Percentiles rank a stretch among this genome's conserved stretches.
Evolutionary conservation across 2,113 vertebrate species (phyloP).

Genomic region (Chelonoidis abingdonii): DNA sequence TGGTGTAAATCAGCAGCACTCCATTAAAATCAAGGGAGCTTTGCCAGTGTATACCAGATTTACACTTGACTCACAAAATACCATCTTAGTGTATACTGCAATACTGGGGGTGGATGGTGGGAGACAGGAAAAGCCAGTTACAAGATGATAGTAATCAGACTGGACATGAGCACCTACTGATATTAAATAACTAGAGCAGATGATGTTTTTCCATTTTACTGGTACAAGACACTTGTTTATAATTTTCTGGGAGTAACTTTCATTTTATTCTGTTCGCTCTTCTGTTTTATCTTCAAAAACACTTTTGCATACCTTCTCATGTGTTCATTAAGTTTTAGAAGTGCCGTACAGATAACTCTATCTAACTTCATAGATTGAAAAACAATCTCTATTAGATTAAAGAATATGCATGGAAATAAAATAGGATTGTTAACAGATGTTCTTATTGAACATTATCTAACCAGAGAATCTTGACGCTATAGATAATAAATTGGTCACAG

Average conservation of each 20-base stretch:
- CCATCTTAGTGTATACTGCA: neutral
- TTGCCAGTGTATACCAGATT: neutral
- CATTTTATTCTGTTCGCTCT: conserved; percentile 41
- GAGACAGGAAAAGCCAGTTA: conserved; percentile 32
- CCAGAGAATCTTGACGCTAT: neutral
- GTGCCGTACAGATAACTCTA: neutral
- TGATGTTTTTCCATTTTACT: conserved; percentile 56
- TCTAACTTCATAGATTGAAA: neutral
- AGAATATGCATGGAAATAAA: neutral
- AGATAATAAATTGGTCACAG: neutral
- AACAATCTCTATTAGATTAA: neutral
- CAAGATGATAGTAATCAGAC: conserved; percentile 32
- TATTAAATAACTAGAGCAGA: conserved; percentile 60
- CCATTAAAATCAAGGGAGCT: neutral
- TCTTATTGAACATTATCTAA: neutral
- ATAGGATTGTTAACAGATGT: neutral
- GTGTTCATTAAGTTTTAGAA: neutral
- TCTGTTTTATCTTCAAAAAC: conserved; percentile 30
- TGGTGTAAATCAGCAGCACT: conserved; percentile 9
- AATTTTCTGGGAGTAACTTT: neutral
- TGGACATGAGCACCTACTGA: conserved; percentile 57
- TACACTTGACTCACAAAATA: neutral
- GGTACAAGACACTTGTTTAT: conserved; percentile 57
- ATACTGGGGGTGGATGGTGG: neutral
- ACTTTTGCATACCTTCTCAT: neutral